Conservation (phyloP, 2,797 vertebrate genomes). For the Echiichthys vipera region DNA sequence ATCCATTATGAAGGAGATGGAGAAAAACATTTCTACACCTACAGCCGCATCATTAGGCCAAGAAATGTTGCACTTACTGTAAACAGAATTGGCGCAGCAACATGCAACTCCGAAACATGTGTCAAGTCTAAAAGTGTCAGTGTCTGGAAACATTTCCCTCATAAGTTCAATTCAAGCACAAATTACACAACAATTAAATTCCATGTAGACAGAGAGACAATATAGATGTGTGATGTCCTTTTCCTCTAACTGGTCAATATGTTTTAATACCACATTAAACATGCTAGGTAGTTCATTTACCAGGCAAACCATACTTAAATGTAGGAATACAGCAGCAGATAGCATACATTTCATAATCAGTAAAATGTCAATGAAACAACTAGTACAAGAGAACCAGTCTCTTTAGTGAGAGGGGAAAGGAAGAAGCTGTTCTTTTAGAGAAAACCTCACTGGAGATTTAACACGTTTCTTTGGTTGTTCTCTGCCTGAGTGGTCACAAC, state of each 20-base stretch:
- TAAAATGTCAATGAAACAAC: neutral
- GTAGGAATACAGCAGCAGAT: neutral
- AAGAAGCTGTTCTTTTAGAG: neutral
- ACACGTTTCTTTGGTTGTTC: slow-evolving; percentile 30
- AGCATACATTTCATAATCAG: neutral
- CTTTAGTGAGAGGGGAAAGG: neutral
- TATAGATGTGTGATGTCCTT: neutral
- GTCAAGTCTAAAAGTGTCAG: neutral
- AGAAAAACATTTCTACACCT: neutral
- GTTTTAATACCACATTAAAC: neutral
- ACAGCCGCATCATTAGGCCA: neutral
- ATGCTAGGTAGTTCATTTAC: neutral
- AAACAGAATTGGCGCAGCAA: neutral
- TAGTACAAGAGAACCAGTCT: neutral
- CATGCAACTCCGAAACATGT: neutral
- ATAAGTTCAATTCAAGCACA: neutral
- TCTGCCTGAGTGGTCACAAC: slow-evolving; percentile 28
- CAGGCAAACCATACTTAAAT: neutral
- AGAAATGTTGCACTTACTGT: neutral
- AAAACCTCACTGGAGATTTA: slow-evolving; percentile 22
- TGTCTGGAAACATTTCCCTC: neutral
- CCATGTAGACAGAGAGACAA: neutral
- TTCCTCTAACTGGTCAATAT: neutral
- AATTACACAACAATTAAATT: neutral
- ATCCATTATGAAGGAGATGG: neutral